Conservation (phyloP, 1,140 invertebrate genomes). For the Drosophila kanapiae region DNA sequence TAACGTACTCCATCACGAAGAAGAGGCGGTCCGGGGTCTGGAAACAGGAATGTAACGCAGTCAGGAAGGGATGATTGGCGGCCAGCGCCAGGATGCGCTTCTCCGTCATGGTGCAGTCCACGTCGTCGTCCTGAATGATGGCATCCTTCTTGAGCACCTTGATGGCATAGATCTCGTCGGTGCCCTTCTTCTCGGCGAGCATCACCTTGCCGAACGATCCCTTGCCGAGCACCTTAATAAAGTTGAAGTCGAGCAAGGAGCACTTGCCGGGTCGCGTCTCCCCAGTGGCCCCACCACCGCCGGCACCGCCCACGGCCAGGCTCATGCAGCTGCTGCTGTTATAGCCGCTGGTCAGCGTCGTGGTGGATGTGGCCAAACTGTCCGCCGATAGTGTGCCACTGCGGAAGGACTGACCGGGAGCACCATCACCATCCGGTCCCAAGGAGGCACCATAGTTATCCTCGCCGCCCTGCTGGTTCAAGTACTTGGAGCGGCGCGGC, state of each 20-base stretch:
- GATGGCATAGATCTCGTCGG: conserved; percentile 98
- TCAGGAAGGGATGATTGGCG: conserved; percentile 99
- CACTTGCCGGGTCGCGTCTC: conserved; percentile 88
- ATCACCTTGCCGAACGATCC: conserved; percentile 99
- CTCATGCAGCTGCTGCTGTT: conserved; percentile 75
- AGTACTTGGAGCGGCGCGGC: conserved; percentile 88
- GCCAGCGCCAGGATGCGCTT: conserved; percentile 98
- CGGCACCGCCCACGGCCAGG: conserved; percentile 38
- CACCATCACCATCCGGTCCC: conserved; percentile 60
- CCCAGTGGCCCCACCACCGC: conserved; percentile 36
- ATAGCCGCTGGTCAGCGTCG: conserved; percentile 73
- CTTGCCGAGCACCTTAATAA: conserved; percentile 99
- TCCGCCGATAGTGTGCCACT: conserved; percentile 68
- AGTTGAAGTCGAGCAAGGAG: conserved; percentile 94
- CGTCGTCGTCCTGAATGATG: conserved; percentile 99
- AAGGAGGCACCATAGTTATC: conserved; percentile 85
- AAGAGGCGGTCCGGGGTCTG: conserved; percentile 98
- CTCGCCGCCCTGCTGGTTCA: conserved; percentile 86
- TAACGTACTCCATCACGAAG: conserved; percentile 97
- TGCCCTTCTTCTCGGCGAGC: conserved; percentile 97
- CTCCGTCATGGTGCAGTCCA: conserved; percentile 99
- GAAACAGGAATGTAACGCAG: conserved; percentile 98
- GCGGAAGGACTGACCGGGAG: conserved; percentile 72
- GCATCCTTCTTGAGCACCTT: conserved; percentile 99
- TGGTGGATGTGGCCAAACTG: conserved; percentile 66